Conservation (phyloP, 2,113 vertebrate species). For the Zootoca vivipara region DNA sequence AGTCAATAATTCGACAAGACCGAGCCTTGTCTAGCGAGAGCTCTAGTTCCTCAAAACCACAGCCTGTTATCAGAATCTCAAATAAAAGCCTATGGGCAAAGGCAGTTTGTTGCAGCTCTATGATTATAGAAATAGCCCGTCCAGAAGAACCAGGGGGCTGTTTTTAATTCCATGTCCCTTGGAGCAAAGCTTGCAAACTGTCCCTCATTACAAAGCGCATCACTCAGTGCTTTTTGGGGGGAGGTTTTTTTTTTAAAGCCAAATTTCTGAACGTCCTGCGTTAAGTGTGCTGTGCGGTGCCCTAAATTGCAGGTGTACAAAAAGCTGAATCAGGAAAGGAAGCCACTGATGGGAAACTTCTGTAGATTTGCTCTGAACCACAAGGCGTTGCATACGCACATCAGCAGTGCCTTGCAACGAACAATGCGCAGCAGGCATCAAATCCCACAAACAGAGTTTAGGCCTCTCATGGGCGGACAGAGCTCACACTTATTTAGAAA, state of each 20-base stretch:
- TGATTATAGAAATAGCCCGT: slow-evolving; percentile 16
- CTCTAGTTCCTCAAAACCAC: slow-evolving; percentile 23
- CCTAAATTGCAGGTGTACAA: slow-evolving; percentile 11
- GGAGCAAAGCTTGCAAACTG: not conserved
- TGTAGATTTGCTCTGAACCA: not conserved
- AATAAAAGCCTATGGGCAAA: slow-evolving; percentile 23
- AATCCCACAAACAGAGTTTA: not conserved
- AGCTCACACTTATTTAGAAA: not conserved
- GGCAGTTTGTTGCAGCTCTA: slow-evolving; percentile 8
- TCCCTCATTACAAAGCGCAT: not conserved
- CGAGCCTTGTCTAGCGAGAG: slow-evolving; percentile 16
- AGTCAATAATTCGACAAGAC: slow-evolving; percentile 29
- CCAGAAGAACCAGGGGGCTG: not conserved
- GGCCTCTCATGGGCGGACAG: not conserved
- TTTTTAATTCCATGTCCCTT: slow-evolving; percentile 2
- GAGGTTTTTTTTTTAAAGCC: not conserved
- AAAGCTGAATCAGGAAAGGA: slow-evolving; percentile 4
- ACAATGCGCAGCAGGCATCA: not conserved
- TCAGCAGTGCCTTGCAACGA: not conserved
- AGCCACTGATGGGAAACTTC: not conserved
- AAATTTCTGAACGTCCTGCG: not conserved
- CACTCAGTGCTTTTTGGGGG: not conserved
- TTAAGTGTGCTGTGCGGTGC: not conserved
- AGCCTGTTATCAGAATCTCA: slow-evolving; percentile 20
- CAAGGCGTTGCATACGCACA: not conserved